These are phyloP conservation scores for Netta rufina DNA, from an alignment of 2,797 vertebrate genomes.

Conservation along the genomic window DNA sequence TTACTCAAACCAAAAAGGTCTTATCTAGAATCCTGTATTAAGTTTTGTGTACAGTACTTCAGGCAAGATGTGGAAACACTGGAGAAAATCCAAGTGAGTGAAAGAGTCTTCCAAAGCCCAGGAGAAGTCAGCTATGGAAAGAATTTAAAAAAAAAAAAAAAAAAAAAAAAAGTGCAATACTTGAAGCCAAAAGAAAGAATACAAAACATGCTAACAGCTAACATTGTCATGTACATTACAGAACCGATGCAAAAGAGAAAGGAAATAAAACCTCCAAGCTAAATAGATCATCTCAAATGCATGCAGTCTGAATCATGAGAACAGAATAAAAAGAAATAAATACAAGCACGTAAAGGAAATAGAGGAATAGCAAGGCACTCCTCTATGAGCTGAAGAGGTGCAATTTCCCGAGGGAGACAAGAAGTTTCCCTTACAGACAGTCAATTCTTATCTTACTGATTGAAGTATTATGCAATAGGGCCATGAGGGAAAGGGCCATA, in stretches of 20 bases:
- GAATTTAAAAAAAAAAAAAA: no score
- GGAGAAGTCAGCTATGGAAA: not conserved
- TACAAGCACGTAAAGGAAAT: no score
- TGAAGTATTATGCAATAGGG: not conserved
- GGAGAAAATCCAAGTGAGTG: not conserved
- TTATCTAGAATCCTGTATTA: not conserved
- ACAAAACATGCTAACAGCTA: not conserved
- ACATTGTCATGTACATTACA: not conserved
- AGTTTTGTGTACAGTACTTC: not conserved
- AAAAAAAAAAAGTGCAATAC: not conserved
- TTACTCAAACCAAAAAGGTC: not conserved
- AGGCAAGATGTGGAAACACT: not conserved
- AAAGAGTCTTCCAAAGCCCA: not conserved
- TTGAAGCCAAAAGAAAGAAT: not conserved
- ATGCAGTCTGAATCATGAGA: not conserved
- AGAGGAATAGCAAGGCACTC: not conserved
- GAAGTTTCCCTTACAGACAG: not conserved
- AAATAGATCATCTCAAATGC: not conserved
- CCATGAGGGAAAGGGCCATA: not conserved
- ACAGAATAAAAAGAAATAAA: not conserved
- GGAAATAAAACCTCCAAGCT: not conserved
- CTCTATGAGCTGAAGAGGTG: not conserved
- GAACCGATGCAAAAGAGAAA: not conserved
- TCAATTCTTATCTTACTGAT: not conserved
- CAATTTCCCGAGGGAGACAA: not conserved